Evolutionary conservation across 2,888 invertebrate genomes (phyloP), one percentile per base, ranked within the genome.

Genomic region (Schrankia costaestrigalis): DNA sequence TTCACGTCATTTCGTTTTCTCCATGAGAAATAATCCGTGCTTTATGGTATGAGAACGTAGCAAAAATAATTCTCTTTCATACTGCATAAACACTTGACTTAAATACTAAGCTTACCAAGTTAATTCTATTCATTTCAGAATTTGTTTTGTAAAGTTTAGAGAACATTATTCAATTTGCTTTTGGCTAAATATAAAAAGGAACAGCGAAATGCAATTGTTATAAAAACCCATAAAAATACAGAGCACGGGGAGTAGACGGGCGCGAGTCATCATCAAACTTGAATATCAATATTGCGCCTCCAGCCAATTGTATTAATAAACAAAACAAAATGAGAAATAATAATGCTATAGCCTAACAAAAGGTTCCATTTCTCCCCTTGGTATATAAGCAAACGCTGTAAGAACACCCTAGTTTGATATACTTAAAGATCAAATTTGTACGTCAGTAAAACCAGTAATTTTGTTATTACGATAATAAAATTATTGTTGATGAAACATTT

Each of bases 241-340:
- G 64, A 65, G 69, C 67, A 62, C 60, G 64, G 71, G 71, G 74
- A 79, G 78, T 74, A 78, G 77, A 78, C 70, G 72, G 66, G 72
- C 70, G 62, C 81, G 69, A 84, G 74, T 86, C 80, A 87, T 86
- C 86, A 84, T 86, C 86, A 83, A 82, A 85, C 87, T 84, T 84
- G 87, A 87, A 87, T 87, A 87, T 87, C 87, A 87, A 87, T 87
- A 87, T 86, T 85, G 82, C 83, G 87, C 87, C 87, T 78, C 81
- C 66, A 78, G 87, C 87, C 86, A 87, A 87, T 87, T 86, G 86
- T 87, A 87, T 87, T 87, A 87, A 87, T 87, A 87, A 87, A 87
- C 87, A 87, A 87, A 87, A 87, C 86, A 87, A 87, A 87, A 87
- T 86, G 86, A 83, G 83, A 87, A 85, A 87, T 87, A 87, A 87